Conservation (phyloP, 2,113 vertebrate genomes). For the Syngnathoides biaculeatus region DNA sequence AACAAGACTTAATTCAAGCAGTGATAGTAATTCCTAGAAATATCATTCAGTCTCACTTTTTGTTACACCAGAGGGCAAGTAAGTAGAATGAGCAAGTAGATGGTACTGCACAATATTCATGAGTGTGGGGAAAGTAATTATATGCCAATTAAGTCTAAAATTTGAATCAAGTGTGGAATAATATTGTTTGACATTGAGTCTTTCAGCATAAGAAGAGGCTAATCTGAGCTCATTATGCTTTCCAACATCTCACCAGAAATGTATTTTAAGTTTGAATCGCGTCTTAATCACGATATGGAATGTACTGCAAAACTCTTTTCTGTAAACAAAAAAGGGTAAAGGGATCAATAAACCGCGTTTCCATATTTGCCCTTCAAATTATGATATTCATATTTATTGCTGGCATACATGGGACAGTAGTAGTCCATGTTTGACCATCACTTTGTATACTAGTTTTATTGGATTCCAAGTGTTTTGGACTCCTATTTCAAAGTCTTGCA, state of each 20-base stretch:
- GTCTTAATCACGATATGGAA: background rate
- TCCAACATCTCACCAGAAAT: background rate
- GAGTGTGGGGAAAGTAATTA: slow-evolving; percentile 46
- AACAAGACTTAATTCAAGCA: slow-evolving; percentile 3
- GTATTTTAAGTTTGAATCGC: background rate
- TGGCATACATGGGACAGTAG: too few species aligned
- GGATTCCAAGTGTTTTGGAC: too few species aligned
- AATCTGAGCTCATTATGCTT: background rate
- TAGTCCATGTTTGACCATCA: too few species aligned
- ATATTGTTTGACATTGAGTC: slow-evolving; percentile 60
- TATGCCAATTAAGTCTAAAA: slow-evolving; percentile 54
- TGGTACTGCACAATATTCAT: slow-evolving; percentile 36
- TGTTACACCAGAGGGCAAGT: slow-evolving; percentile 30
- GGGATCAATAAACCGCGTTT: too few species aligned
- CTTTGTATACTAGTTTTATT: too few species aligned
- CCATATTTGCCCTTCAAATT: too few species aligned
- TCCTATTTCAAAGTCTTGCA: too few species aligned
- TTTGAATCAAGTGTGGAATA: slow-evolving; percentile 54
- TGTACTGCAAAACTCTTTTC: background rate
- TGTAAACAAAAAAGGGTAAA: too few species aligned
- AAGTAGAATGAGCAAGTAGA: slow-evolving; percentile 39
- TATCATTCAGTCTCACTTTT: slow-evolving; percentile 23
- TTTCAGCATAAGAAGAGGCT: slow-evolving; percentile 16
- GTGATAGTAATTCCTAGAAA: slow-evolving; percentile 20
- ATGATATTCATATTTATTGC: too few species aligned